These are phyloP conservation scores for Neoarius graeffei DNA, from an alignment of 2,113 vertebrate genomes.

Conservation along the genomic window DNA sequence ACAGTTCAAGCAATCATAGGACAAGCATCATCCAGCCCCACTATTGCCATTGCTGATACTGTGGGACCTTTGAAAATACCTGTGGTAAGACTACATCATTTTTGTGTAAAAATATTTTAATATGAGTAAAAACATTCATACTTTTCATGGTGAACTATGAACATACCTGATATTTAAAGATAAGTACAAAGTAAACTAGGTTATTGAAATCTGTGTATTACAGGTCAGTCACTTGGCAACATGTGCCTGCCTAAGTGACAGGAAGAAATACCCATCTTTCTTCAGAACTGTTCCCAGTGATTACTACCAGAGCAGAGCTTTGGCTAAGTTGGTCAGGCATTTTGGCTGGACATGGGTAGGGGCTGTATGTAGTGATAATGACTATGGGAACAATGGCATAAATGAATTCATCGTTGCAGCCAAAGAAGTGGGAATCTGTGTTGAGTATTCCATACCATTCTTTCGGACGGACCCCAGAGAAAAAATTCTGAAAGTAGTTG, in stretches of 20 bases:
- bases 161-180: no score
- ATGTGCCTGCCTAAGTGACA: constrained; percentile 61
- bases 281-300: constrained; percentile 64
- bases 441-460: constrained; percentile 58
- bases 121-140: no score
- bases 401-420: constrained; percentile 59
- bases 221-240: constrained; percentile 66
- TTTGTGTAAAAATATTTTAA: neutral
- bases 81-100: neutral
- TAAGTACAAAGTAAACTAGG: neutral
- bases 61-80: constrained; percentile 55
- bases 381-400: constrained; percentile 62
- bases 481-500: constrained; percentile 54
- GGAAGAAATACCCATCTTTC: constrained; percentile 58
- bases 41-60: constrained; percentile 57
- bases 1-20: constrained; percentile 60
- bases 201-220: neutral
- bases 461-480: constrained; percentile 54
- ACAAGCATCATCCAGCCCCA: constrained; percentile 60
- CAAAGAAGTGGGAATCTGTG: constrained; percentile 57
- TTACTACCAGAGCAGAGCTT: constrained; percentile 60
- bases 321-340: constrained; percentile 58
- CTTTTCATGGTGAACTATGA: no score
- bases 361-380: constrained; percentile 59
- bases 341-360: constrained; percentile 66